phyloP scores from a whole-genome alignment of 2,113 vertebrate genomes.

The Siphamia tubifer region DNA sequence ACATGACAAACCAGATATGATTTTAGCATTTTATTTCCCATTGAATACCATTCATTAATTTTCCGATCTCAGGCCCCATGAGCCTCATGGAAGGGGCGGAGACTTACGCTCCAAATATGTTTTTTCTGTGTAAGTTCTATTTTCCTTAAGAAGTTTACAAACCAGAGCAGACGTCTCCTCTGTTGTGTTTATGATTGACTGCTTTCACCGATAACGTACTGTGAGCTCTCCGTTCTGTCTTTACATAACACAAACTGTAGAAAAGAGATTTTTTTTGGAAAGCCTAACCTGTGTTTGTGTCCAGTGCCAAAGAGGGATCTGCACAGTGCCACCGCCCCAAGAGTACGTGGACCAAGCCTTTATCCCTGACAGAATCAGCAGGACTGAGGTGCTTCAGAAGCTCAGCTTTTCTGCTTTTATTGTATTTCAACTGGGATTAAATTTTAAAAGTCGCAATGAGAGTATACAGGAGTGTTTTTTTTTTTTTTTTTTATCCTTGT shows the following conservation, averaged over 20 bases:
- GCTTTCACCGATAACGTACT: background rate
- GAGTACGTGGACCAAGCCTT: constrained; percentile 80
- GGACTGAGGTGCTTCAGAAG: constrained; percentile 80
- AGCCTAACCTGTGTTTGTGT: constrained; percentile 11
- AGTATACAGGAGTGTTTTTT: background rate
- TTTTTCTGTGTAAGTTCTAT: no score
- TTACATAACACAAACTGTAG: background rate
- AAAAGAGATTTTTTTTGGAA: background rate
- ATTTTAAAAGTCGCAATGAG: constrained; percentile 10
- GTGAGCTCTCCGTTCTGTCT: background rate
- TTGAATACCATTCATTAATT: no score
- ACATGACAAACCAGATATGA: no score
- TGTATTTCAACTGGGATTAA: constrained; percentile 4
- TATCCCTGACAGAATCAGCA: constrained; percentile 74
- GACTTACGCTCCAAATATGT: no score
- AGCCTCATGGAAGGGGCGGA: no score
- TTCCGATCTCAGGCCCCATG: no score
- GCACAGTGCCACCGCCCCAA: constrained; percentile 72
- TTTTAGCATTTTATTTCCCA: no score
- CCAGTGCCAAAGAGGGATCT: constrained; percentile 70
- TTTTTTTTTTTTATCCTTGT: background rate
- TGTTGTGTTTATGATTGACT: background rate
- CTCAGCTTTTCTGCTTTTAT: background rate
- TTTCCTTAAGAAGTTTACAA: no score
- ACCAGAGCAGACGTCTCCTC: no score